phyloP scores from a whole-genome alignment of 2,888 invertebrate genomes.

The Thymelicus sylvestris region DNA sequence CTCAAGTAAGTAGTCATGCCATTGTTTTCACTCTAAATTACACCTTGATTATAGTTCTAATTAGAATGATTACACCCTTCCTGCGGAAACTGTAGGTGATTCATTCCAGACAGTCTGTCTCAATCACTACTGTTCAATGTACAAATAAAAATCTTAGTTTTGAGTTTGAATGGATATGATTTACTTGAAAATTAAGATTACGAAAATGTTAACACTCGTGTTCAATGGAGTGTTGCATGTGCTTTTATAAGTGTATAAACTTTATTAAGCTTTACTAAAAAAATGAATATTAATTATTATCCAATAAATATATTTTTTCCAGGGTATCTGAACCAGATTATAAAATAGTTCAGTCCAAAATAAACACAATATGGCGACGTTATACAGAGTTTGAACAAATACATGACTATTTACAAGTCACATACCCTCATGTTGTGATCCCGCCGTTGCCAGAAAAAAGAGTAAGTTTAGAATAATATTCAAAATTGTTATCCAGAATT shows the following conservation, averaged over 20 bases:
- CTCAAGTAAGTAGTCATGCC: slow-evolving; percentile 86
- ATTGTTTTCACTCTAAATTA: slow-evolving; percentile 51
- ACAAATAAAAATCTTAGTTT: not conserved
- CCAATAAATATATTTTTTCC: slow-evolving; percentile 48
- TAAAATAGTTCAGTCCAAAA: slow-evolving; percentile 84
- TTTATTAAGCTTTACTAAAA: too few species aligned
- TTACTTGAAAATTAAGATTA: too few species aligned
- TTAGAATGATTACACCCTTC: slow-evolving; percentile 14
- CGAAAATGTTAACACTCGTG: too few species aligned
- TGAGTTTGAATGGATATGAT: not conserved
- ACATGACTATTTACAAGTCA: slow-evolving; percentile 89
- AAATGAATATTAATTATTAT: too few species aligned
- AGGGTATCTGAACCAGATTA: slow-evolving; percentile 88
- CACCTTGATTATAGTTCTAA: slow-evolving; percentile 16
- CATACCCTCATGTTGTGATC: slow-evolving; percentile 91
- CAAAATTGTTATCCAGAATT: too few species aligned
- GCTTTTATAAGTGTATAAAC: too few species aligned
- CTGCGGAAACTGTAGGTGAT: slow-evolving; percentile 1
- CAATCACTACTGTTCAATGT: not conserved
- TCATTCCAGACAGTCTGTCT: not conserved
- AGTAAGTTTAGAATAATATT: slow-evolving; percentile 56
- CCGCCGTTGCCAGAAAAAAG: slow-evolving; percentile 93
- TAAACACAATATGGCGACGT: slow-evolving; percentile 90
- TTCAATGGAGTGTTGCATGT: too few species aligned
- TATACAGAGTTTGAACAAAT: slow-evolving; percentile 94